These are phyloP conservation scores for Hippopotamus amphibius DNA, from an alignment of 2,113 vertebrate species.

Conservation along the genomic window DNA sequence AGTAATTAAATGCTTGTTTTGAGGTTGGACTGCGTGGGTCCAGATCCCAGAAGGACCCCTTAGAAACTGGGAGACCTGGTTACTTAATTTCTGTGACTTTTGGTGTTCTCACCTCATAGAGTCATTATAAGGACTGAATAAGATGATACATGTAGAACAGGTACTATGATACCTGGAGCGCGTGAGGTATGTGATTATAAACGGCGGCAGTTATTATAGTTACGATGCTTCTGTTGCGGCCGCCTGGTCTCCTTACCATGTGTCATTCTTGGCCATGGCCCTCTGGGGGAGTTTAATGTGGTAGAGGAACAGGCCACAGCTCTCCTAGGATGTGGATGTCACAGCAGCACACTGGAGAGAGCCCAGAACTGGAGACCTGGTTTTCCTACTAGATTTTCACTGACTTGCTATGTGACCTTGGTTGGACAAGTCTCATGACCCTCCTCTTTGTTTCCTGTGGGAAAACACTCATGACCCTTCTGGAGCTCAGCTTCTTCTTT, in stretches of 20 bases:
- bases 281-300: background rate
- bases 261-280: background rate
- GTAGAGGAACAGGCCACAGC: background rate
- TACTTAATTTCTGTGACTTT: background rate
- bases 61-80: background rate
- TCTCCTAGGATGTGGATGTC: background rate
- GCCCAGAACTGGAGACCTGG: background rate
- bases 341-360: background rate
- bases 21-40: background rate
- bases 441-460: rapidly evolving
- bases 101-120: background rate
- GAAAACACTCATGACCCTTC: background rate
- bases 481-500: background rate
- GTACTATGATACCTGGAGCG: background rate
- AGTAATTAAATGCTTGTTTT: background rate
- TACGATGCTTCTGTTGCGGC: background rate
- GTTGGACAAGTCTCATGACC: background rate
- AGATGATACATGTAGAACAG: rapidly evolving
- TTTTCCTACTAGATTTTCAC: background rate
- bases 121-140: background rate
- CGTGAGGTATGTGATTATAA: rapidly evolving
- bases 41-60: background rate
- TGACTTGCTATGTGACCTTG: background rate
- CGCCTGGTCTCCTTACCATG: background rate
- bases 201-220: background rate